A percentile compares a stretch with the other conserved stretches of the same genome.
Conservation (phyloP, 2,888 invertebrate species). For the Cylloceria caligata region DNA sequence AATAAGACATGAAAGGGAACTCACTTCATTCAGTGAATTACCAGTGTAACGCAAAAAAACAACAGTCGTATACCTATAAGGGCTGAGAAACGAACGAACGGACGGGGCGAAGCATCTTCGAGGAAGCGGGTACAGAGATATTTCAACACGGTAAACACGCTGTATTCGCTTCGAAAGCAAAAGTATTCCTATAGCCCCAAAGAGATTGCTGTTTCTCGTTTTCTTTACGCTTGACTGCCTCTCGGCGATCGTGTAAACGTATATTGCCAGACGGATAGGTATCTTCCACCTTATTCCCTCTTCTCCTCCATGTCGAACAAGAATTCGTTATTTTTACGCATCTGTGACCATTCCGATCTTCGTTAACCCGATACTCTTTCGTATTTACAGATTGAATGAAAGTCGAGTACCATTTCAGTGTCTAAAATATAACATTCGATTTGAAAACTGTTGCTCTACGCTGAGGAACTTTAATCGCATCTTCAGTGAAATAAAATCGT, state of each 20-base stretch:
- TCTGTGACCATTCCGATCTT: conserved; percentile 15
- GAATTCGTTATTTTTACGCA: conserved; percentile 40
- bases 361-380: conserved; percentile 13
- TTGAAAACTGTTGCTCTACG: no score
- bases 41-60: conserved; percentile 55
- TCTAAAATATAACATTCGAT: no score
- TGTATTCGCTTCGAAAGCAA: conserved; percentile 66
- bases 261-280: conserved; percentile 26
- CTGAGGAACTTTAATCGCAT: no score
- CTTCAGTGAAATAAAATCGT: no score
- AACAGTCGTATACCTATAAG: conserved; percentile 35
- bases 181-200: conserved; percentile 62
- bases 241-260: conserved; percentile 36
- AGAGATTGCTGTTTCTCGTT: conserved; percentile 65
- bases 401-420: no score
- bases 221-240: conserved; percentile 35
- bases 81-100: conserved; percentile 8
- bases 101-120: conserved; percentile 1
- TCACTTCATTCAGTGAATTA: conserved; percentile 57
- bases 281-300: conserved; percentile 19
- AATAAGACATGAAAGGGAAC: conserved; percentile 49
- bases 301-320: not conserved
- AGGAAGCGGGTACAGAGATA: conserved; percentile 34
- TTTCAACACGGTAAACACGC: conserved; percentile 65
- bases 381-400: no score